Percentiles rank a stretch among this genome's conserved stretches.
phyloP scores from a whole-genome alignment of 2,797 vertebrate genomes.

The Channallabes apus region DNA sequence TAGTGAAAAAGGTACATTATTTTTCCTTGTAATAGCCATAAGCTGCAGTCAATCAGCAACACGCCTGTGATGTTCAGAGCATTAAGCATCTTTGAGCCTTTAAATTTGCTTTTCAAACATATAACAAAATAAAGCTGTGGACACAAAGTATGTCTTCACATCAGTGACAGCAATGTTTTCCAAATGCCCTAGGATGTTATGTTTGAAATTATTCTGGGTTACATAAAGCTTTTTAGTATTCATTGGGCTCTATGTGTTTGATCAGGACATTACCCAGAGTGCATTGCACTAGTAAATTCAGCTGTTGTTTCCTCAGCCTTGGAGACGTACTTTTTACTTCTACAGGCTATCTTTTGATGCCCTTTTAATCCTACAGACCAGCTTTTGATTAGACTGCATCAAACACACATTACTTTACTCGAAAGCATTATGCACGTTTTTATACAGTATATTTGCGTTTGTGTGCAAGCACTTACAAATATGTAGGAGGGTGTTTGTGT shows the following conservation, averaged over 20 bases:
- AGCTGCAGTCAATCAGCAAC: neutral
- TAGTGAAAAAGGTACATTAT: neutral
- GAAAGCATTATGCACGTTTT: neutral
- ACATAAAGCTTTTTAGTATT: constrained; percentile 3
- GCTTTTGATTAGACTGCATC: neutral
- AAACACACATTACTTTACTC: neutral
- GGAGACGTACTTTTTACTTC: neutral
- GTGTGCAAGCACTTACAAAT: neutral
- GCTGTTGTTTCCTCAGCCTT: neutral
- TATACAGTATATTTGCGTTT: constrained; percentile 20
- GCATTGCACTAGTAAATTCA: constrained; percentile 1
- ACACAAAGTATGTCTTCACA: neutral
- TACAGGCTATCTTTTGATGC: neutral
- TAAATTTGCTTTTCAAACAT: neutral
- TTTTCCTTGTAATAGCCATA: neutral
- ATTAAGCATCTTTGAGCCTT: neutral
- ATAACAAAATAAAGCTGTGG: neutral
- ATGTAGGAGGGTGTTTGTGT: constrained; percentile 19
- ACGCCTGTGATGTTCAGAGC: neutral
- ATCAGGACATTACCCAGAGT: neutral
- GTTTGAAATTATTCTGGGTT: neutral
- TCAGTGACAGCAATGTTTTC: neutral
- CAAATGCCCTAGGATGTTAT: neutral
- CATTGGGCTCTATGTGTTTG: neutral
- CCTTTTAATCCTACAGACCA: neutral